Conservation (phyloP, 2,797 vertebrate species). For the Coendou prehensilis region DNA sequence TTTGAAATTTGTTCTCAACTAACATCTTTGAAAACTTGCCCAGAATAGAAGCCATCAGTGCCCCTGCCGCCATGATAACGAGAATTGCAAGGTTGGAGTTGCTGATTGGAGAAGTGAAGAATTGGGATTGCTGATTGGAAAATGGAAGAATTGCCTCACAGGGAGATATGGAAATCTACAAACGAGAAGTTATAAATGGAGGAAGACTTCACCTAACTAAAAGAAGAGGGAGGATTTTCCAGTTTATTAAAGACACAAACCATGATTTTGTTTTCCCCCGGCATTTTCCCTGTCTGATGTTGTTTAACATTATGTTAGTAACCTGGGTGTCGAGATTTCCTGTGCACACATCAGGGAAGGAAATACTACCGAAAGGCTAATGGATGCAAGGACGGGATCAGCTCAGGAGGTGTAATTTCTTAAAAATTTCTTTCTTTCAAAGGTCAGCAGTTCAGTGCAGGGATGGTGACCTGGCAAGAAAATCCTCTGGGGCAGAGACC, state of each 20-base stretch:
- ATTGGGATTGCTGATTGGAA: background rate
- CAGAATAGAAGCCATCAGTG: background rate
- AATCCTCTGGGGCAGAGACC: background rate
- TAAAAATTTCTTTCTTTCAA: background rate
- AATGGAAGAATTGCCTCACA: background rate
- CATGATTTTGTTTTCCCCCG: background rate
- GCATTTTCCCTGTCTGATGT: background rate
- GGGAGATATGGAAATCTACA: background rate
- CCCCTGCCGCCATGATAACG: background rate
- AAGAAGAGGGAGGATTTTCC: background rate
- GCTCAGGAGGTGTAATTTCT: background rate
- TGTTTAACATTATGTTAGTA: background rate
- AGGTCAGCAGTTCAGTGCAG: background rate
- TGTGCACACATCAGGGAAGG: background rate
- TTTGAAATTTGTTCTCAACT: background rate
- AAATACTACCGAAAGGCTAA: background rate
- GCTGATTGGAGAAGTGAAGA: background rate
- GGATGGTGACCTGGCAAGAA: background rate
- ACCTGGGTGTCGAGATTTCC: background rate
- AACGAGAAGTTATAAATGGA: background rate
- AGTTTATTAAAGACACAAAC: background rate
- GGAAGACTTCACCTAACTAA: background rate
- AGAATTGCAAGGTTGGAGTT: background rate
- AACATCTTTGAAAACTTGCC: background rate
- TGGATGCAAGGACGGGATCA: too few species aligned